A percentile compares a stretch with the other conserved stretches of the same genome.
These are phyloP conservation scores for Bubalus kerabau DNA, from an alignment of 2,113 vertebrate species.

Conservation along the genomic window DNA sequence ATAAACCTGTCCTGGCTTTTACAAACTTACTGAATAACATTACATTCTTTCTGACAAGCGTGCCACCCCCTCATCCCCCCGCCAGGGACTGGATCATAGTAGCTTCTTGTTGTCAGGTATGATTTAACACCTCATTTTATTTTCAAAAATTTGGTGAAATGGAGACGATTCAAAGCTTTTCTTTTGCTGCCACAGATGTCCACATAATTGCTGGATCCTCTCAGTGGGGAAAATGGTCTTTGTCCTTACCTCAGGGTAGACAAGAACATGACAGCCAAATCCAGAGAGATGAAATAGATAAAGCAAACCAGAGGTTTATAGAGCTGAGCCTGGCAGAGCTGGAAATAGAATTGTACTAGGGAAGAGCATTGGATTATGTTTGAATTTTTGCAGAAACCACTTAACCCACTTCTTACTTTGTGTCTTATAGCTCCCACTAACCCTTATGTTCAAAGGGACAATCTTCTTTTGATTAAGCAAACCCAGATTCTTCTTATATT, in stretches of 20 bases:
- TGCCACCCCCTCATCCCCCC: fast-evolving
- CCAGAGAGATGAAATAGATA: not conserved
- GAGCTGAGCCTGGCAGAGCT: not conserved
- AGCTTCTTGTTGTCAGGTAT: not conserved
- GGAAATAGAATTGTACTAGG: not conserved
- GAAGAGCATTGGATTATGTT: not conserved
- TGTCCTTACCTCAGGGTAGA: not conserved
- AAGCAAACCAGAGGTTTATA: not conserved
- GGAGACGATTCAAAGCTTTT: not conserved
- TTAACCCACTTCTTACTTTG: not conserved
- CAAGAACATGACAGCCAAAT: not conserved
- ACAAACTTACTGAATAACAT: not conserved
- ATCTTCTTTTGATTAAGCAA: not conserved
- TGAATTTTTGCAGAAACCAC: not conserved
- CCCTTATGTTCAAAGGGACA: not conserved
- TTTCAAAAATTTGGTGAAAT: conserved; percentile 1
- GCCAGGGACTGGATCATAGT: not conserved
- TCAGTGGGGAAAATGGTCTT: not conserved
- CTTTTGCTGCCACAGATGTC: not conserved
- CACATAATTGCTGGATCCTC: not conserved
- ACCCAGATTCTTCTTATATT: not conserved
- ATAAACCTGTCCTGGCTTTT: not conserved
- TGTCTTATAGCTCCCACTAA: not conserved
- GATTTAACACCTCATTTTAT: not conserved
- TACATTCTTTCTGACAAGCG: not conserved